Evolutionary conservation across 1,140 invertebrate species (phyloP).

Genomic region (Dreissena rostriformis): DNA sequence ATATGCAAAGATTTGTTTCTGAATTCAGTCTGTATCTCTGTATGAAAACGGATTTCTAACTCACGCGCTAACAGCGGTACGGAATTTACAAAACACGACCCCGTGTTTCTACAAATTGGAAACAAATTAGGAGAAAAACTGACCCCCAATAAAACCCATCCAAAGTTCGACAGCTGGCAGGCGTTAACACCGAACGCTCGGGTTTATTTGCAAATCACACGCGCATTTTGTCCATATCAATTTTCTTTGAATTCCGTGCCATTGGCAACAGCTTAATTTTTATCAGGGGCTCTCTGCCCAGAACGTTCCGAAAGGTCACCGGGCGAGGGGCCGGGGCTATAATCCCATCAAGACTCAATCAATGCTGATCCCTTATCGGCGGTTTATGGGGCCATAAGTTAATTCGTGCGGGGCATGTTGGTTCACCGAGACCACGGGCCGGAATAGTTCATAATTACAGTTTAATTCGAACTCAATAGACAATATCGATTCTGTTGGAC

Average conservation of each 20-base stretch:
- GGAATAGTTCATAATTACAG: slow-evolving; percentile 47
- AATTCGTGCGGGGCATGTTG: neutral
- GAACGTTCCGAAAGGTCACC: neutral
- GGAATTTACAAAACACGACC: too few species aligned
- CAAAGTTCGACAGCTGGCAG: slow-evolving; percentile 24
- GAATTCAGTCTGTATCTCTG: too few species aligned
- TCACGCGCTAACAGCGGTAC: too few species aligned
- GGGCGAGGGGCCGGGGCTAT: neutral
- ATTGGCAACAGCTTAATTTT: slow-evolving; percentile 16
- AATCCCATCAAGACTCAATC: slow-evolving; percentile 46
- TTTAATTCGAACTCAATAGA: slow-evolving; percentile 50
- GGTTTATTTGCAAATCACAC: slow-evolving; percentile 16
- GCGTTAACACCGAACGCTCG: too few species aligned
- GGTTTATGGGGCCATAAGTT: slow-evolving; percentile 31
- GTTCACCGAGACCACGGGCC: slow-evolving; percentile 21
- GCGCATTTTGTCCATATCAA: slow-evolving; percentile 39
- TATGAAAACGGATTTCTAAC: too few species aligned
- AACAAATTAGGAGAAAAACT: too few species aligned
- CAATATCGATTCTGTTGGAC: slow-evolving; percentile 37
- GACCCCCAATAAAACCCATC: neutral
- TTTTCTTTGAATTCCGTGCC: slow-evolving; percentile 34
- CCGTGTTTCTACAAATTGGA: too few species aligned
- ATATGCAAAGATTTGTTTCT: too few species aligned
- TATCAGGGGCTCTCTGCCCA: slow-evolving; percentile 17
- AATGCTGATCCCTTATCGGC: slow-evolving; percentile 34